These are phyloP conservation scores for Drosophila sucinea DNA, from an alignment of 1,140 invertebrate genomes.

Conservation along the genomic window DNA sequence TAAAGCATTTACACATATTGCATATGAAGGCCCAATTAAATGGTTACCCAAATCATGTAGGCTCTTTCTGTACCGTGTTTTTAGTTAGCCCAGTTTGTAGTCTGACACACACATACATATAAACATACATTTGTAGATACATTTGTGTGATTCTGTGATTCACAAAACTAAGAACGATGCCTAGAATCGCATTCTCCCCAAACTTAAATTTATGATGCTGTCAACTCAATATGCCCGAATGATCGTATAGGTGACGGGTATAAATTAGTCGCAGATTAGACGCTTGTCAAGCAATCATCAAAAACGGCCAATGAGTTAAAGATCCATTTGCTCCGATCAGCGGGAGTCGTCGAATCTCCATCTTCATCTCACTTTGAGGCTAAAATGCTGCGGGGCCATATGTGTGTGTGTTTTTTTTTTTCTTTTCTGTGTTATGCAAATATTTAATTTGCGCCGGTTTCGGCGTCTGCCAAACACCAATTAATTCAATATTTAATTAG, in stretches of 20 bases:
- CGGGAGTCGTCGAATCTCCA: not conserved
- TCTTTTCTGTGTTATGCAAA: slow-evolving; percentile 58
- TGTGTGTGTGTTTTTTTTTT: not conserved
- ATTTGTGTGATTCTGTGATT: no score
- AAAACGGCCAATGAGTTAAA: slow-evolving; percentile 36
- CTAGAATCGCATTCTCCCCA: no score
- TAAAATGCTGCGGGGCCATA: not conserved
- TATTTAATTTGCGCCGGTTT: slow-evolving; percentile 53
- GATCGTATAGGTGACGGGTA: slow-evolving; percentile 32
- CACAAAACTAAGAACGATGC: no score
- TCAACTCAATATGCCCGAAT: not conserved
- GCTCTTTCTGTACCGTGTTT: not conserved
- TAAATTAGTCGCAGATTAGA: slow-evolving; percentile 40
- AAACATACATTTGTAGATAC: no score
- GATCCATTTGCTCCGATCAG: slow-evolving; percentile 15
- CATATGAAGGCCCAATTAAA: not conserved
- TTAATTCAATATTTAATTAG: slow-evolving; percentile 82
- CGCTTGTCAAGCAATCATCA: slow-evolving; percentile 65
- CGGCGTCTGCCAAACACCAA: slow-evolving; percentile 54
- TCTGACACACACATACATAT: not conserved
- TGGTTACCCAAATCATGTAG: not conserved
- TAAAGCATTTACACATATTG: not conserved
- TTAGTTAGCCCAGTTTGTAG: not conserved
- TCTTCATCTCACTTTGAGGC: not conserved
- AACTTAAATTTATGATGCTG: no score